Percentiles rank a stretch among this genome's conserved stretches.
These are phyloP conservation scores for Cynoglossus semilaevis DNA, from an alignment of 2,113 vertebrate species.

Conservation along the genomic window DNA sequence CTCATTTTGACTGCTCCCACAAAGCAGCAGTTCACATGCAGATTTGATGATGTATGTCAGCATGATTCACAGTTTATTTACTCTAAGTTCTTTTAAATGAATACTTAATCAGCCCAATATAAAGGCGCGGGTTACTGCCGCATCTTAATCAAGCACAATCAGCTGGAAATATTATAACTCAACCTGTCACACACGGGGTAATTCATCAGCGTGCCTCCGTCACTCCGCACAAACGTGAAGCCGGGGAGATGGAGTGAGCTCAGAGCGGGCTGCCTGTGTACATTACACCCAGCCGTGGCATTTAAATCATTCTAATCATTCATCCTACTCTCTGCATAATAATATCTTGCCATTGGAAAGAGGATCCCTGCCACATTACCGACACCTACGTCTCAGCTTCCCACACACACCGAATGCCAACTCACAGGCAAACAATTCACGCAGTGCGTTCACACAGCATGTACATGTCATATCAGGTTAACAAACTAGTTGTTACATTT, in stretches of 20 bases:
- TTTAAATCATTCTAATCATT: slow-evolving; percentile 64
- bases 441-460: background rate
- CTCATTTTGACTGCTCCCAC: slow-evolving; percentile 3
- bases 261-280: slow-evolving; percentile 24
- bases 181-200: slow-evolving; percentile 23
- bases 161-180: slow-evolving; percentile 26
- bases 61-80: slow-evolving; percentile 36
- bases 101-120: slow-evolving; percentile 31
- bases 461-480: slow-evolving; percentile 8
- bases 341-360: slow-evolving; percentile 39
- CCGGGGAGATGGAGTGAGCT: slow-evolving; percentile 34
- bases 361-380: slow-evolving; percentile 38
- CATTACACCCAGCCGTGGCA: slow-evolving; percentile 37
- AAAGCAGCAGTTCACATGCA: slow-evolving; percentile 18
- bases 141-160: slow-evolving; percentile 31
- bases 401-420: slow-evolving; percentile 33
- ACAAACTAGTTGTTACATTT: slow-evolving; percentile 1
- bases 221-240: slow-evolving; percentile 11
- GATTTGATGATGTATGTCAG: slow-evolving; percentile 14
- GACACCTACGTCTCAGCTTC: slow-evolving; percentile 36
- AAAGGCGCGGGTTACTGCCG: slow-evolving; percentile 8
- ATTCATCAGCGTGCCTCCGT: slow-evolving; percentile 45
- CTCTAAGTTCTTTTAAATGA: slow-evolving; percentile 28
- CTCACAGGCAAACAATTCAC: slow-evolving; percentile 33
- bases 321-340: slow-evolving; percentile 61